A percentile compares a stretch with the other conserved stretches of the same genome.
Evolutionary conservation across 2,888 invertebrate species (phyloP).

Genomic region (Polyploca ridens): DNA sequence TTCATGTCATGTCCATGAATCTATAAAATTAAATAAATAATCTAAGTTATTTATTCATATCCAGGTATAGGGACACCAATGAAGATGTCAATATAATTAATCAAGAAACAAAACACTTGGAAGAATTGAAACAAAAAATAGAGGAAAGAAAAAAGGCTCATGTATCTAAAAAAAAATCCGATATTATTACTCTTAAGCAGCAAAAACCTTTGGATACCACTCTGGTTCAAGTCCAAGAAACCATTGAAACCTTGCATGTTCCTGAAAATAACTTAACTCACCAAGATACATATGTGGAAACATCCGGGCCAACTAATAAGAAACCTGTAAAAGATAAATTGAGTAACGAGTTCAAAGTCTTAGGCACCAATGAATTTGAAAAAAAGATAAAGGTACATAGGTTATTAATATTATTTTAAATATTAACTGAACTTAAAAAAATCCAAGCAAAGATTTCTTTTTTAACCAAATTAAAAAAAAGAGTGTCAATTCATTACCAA

Average conservation of each 20-base stretch:
- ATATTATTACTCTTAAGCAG: conserved; percentile 46
- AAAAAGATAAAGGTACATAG: conserved; percentile 79
- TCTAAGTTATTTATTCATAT: conserved; percentile 17
- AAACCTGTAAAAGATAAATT: conserved; percentile 34
- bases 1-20: no score
- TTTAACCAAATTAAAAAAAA: no score
- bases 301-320: conserved; percentile 24
- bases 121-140: conserved; percentile 85
- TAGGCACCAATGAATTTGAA: conserved; percentile 86
- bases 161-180: conserved; percentile 47
- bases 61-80: conserved; percentile 76
- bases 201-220: conserved; percentile 26
- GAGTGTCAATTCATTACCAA: no score
- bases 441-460: no score
- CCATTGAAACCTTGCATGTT: conserved; percentile 13
- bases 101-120: conserved; percentile 83
- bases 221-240: conserved; percentile 41
- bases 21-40: not conserved
- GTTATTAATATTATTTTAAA: not conserved
- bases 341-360: conserved; percentile 85
- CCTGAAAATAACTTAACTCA: conserved; percentile 15
- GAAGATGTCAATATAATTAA: conserved; percentile 60
- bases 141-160: conserved; percentile 79
- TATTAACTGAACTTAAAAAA: no score
- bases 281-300: conserved; percentile 26